Base-by-base conservation (phyloP, 37 sponge, comb jelly and placozoan genomes). In the Theonella swinhoei region DNA sequence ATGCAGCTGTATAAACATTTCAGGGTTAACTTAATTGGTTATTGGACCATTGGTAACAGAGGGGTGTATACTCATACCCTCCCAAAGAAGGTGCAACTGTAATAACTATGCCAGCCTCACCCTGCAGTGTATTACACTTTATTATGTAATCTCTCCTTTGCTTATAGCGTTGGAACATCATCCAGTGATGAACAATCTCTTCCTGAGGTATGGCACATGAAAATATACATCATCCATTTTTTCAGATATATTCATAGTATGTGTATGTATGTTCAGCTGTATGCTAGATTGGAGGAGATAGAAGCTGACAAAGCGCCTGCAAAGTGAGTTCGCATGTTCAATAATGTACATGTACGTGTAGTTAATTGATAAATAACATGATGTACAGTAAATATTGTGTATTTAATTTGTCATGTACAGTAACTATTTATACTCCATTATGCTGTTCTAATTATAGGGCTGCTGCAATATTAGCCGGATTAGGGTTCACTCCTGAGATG, bases 221-320 rank as follows among this genome's bases (percentile, higher is more conserved):
- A n/a, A n/a, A n/a, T n/a, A n/a, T n/a, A n/a, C n/a, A n/a, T n/a
- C n/a, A n/a, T n/a, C n/a, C n/a, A n/a, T n/a, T n/a, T n/a, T n/a
- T n/a, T n/a, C n/a, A n/a, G n/a, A n/a, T n/a, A n/a, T n/a, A n/a
- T n/a, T n/a, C n/a, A n/a, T n/a, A n/a, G n/a, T n/a, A n/a, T n/a
- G n/a, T n/a, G n/a, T n/a, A n/a, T n/a, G n/a, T n/a, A n/a, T n/a
- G n/a, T n/a, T 0, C 67, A 89, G 93, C 68, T 96, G 35, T 93
- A 93, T 79, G 79, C 84, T 9, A 71, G 88, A 29, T 72, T 96
- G 60, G 72, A 86, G 24, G 97, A 93, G 59, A 93, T 96, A 22
- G 97, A 96, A 25, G 91, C 97, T 38, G 94, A 93, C 89, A 81
- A 85, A 32, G 94, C 97, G 14, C 92, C 92, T 41, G 88, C 94